Evolutionary conservation across 2,113 vertebrate genomes (phyloP), one percentile per base, ranked within the genome.

Genomic region (Erythrocercus mccallii): DNA sequence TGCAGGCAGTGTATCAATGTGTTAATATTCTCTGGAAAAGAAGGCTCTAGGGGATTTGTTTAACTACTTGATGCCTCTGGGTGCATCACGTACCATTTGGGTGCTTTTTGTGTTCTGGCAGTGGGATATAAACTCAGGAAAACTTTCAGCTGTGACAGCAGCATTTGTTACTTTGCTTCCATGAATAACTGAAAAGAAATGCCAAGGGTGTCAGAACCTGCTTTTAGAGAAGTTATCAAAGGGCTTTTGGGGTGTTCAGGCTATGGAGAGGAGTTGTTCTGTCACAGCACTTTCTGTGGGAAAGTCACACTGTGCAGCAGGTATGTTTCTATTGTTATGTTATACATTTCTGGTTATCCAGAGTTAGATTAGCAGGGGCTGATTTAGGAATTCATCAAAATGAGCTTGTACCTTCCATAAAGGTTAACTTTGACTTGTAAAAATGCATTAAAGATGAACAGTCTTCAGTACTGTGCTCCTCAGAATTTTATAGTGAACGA

Each of bases 361-460:
- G 74, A 69, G 81, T 92, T 88, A 72, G 86, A 86, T 91, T 86
- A 94, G 51, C 65, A 54, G 73, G 72, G 72, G 72, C 62, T 94
- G 94, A 94, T 86, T 86, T 71, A 81, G 79, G 54, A 91, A 88
- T 96, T 93, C 86, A 65, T 90, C 3, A 30, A 84, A 95, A 94
- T 65, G 81, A 94, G 90, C 76, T 81, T 92, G 62, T 92, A 82
- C 81, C 79, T 95, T 91, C 92, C 74, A 47, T 60, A 95, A 97
- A 96, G 96, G 95, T 97, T 97, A 96, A 95, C 94, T 94, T 80
- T 92, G 94, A 93, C 92, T 96, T 94, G 96, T 94, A 95, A 94
- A 96, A 97, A 96, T 87, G 62, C 79, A 96, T 95, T 93, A 94
- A 95, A 96, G 92, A 94, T 68, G 90, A 96, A 94, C 64, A 87